Percentiles rank a stretch among this genome's conserved stretches.
These are phyloP conservation scores for Syngnathus acus DNA, from an alignment of 2,797 vertebrate genomes.

Conservation along the genomic window DNA sequence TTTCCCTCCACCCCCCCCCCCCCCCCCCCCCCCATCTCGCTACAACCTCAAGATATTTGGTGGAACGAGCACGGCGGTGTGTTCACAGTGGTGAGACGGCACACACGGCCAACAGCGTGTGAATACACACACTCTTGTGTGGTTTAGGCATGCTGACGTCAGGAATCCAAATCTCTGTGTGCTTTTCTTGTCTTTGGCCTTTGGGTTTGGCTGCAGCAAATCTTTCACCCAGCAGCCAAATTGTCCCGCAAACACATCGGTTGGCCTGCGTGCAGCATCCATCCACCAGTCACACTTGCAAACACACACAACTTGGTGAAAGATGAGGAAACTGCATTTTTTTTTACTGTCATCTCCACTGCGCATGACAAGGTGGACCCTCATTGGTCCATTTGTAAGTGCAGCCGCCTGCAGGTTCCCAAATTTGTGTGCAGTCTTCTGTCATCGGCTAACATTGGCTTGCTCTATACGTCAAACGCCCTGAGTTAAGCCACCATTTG, in stretches of 20 bases:
- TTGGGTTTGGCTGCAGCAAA: slow-evolving; percentile 52
- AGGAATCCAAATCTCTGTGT: slow-evolving; percentile 43
- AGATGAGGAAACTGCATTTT: too few relatives aligned
- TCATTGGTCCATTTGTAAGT: slow-evolving; percentile 24
- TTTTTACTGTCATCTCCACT: background rate
- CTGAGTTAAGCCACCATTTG: too few relatives aligned
- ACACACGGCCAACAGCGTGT: slow-evolving; percentile 57
- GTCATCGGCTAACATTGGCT: background rate
- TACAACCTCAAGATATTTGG: background rate
- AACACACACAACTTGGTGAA: background rate
- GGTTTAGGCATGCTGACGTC: slow-evolving; percentile 52
- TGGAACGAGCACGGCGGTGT: slow-evolving; percentile 7
- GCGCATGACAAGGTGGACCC: background rate
- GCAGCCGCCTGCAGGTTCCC: slow-evolving; percentile 10
- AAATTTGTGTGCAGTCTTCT: slow-evolving; percentile 32
- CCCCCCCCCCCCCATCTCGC: background rate
- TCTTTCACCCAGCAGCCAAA: slow-evolving; percentile 44
- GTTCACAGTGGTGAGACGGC: slow-evolving; percentile 40
- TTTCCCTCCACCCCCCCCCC: too few relatives aligned
- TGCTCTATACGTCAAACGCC: too few relatives aligned
- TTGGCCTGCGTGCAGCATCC: background rate
- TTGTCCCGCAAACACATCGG: slow-evolving; percentile 36
- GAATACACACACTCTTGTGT: slow-evolving; percentile 57
- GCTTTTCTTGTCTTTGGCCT: slow-evolving; percentile 41
- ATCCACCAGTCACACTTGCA: background rate